Evolutionary conservation across 2,888 invertebrate genomes (phyloP), one percentile per base, ranked within the genome.

Genomic region (Andrena minutula): DNA sequence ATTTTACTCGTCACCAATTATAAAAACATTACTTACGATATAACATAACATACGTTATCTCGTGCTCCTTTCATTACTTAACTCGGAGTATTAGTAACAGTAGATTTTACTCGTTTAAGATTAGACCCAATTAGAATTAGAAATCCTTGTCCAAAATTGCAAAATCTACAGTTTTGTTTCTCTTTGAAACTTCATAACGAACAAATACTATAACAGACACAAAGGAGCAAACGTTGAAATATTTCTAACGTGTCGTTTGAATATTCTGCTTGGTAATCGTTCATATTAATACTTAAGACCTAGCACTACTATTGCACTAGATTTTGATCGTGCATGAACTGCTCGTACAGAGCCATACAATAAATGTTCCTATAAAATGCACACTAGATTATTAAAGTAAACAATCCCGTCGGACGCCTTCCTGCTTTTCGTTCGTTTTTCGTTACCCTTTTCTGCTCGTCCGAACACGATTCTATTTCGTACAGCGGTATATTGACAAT

Each of bases 261-360:
- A n/a, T 4, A 20, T 26, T 69, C 28, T 30, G n/a, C 41, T 60
- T 65, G 41, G 26, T 30, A 64, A 65, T 61, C 7, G 28, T 35
- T 76, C 35, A 35, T 23, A n/a, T 73, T 73, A 68, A 73, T 12
- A 72, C 2, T 32, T 78, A 78, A 60, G 3, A 20, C 2, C 47
- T 35, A 49, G 4, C 23, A 26, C 23, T 26, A 80, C 47, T 56
- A 60, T 74, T 70, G 35, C 64, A 65, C 70, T 61, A 30, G 53
- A 75, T 71, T 63, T 61, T 41, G 23, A 81, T 49, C 75, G 47
- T 66, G 60, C 70, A 61, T n/a, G 28, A 51, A 64, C 35, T 20
- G 23, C 28, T 4, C 61, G 20, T n/a, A 41, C 4, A 12, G 16
- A 60, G 12, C 30, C 1, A 16, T 30, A 28, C 16, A 23, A 16